These are phyloP conservation scores for Hypanus sabinus DNA, from an alignment of 2,113 vertebrate genomes.

Conservation along the genomic window DNA sequence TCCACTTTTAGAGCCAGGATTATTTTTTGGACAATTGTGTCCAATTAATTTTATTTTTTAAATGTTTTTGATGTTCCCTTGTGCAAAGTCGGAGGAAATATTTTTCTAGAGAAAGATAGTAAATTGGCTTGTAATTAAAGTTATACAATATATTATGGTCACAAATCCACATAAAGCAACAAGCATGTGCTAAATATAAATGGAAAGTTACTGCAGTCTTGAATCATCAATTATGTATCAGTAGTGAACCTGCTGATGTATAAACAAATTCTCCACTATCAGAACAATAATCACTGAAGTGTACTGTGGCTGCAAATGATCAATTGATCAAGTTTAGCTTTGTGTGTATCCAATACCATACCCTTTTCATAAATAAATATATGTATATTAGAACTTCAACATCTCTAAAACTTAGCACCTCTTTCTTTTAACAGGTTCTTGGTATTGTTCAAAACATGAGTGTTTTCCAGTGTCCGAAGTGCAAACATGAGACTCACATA, in stretches of 20 bases:
- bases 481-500: constrained; percentile 82
- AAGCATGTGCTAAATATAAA: not conserved
- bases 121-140: not conserved
- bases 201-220: not conserved
- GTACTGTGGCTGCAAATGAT: not conserved
- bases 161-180: not conserved
- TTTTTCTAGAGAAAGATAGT: not conserved
- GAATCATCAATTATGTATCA: not conserved
- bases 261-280: not conserved
- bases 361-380: not conserved
- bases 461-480: constrained; percentile 89
- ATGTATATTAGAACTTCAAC: not conserved
- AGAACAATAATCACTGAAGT: not conserved
- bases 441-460: constrained; percentile 97
- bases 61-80: not conserved
- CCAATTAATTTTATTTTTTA: not conserved
- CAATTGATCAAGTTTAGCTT: not conserved
- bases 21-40: not conserved
- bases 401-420: not conserved
- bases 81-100: not conserved
- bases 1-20: not conserved
- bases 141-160: not conserved
- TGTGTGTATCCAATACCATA: not conserved
- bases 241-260: not conserved
- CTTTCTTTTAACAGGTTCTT: constrained; percentile 66